These are phyloP conservation scores for Aphis craccivora DNA, from an alignment of 1,140 invertebrate genomes.

Conservation along the genomic window DNA sequence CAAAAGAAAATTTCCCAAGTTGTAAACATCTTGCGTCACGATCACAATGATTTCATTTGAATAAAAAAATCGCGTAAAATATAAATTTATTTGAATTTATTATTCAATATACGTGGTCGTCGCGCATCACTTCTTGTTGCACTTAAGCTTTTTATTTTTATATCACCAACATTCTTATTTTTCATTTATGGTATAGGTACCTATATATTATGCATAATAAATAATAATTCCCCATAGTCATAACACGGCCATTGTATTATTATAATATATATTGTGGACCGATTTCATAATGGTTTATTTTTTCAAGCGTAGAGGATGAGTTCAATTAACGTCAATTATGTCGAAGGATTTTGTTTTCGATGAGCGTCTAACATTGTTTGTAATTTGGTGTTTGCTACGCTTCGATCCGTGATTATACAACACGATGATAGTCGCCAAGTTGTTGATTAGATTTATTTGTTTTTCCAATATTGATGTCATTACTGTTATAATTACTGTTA, in stretches of 20 bases:
- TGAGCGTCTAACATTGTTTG: conserved; percentile 9
- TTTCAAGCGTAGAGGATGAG: conserved; percentile 37
- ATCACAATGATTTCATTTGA: not conserved
- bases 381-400: not conserved
- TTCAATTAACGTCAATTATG: conserved; percentile 39
- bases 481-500: not conserved
- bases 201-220: not conserved
- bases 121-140: not conserved
- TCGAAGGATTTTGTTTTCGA: conserved; percentile 44
- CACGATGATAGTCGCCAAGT: not conserved
- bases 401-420: not conserved
- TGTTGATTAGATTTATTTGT: not conserved
- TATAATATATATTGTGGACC: not conserved
- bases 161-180: conserved; percentile 8
- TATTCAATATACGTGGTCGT: not conserved
- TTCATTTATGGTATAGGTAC: not conserved
- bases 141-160: conserved; percentile 19
- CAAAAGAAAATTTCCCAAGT: not conserved
- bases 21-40: not conserved
- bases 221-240: not conserved
- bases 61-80: not conserved
- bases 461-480: not conserved
- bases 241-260: not conserved
- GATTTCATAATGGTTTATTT: conserved; percentile 38
- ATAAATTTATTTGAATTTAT: conserved; percentile 18